Evolutionary conservation across 53 echinoderm and acorn worm species (phyloP), one percentile per base, ranked within the genome.

Genomic region (Luidia sarsii): DNA sequence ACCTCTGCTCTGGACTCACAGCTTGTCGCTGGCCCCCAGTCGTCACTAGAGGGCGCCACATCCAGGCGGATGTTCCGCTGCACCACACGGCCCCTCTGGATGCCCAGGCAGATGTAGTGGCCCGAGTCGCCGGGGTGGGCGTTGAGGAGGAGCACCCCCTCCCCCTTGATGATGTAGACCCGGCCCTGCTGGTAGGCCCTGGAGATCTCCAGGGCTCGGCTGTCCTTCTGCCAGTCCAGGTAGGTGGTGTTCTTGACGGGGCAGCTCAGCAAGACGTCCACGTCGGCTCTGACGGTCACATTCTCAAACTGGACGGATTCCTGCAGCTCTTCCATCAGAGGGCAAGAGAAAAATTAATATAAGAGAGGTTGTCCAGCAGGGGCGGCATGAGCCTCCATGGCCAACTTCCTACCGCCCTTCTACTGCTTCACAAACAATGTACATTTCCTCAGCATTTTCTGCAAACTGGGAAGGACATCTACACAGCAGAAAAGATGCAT

Each of bases 71-170:
- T 34, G 18, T 13, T 61, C 39, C 16, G 48, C 20, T 57, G 63
- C 23, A 70, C 36, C 74, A 61, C 28, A 41, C 53, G 21, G 3
- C 53, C 7, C 18, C 45, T 15, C 29, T 23, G 18, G 28, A 83
- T 54, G 14, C 20, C 57, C 37, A 77, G 45, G 51, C 95, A 92
- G 8, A 33, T 49, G 51, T 88, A 96, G 33, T 55, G 20, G 62
- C 96, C 96, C 21, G 85, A 49, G 56, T 93, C 93, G 30, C 43
- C 65, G 27, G 75, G 53, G 30, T 93, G 90, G 2, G 84, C 48
- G 39, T 96, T 92, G 10, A 96, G 68, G 25, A 96, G 65, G 45
- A 96, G 34, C 33, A 96, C 41, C 1, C 96, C 90, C 48, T 83
- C 46, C 23, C 67, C 86, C 7, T 66, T 60, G 9, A 90, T 73